phyloP scores from a whole-genome alignment of 37 sponge, comb jelly and placozoan species.

The Theonella swinhoei region DNA sequence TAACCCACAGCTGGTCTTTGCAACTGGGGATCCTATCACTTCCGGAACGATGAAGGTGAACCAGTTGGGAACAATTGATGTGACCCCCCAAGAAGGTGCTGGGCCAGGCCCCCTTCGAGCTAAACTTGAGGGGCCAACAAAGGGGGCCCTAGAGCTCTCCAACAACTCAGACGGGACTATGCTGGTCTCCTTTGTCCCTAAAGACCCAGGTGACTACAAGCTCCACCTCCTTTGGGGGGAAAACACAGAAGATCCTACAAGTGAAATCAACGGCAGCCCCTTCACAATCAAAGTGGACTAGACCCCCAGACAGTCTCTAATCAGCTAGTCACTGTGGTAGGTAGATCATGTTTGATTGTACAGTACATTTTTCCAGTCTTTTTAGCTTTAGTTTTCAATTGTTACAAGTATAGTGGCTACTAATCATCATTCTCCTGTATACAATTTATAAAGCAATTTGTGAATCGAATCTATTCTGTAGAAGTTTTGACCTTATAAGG shows the following conservation, averaged over 20 bases:
- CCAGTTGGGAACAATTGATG: conserved; percentile 55
- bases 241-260: conserved; percentile 45
- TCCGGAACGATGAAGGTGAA: conserved; percentile 38
- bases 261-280: conserved; percentile 76
- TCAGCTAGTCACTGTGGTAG: neutral
- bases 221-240: conserved; percentile 85
- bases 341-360: neutral
- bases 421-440: too few species aligned
- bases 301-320: neutral
- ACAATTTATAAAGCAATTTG: too few species aligned
- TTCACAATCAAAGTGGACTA: conserved; percentile 67
- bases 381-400: neutral
- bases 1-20: conserved; percentile 59
- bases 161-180: conserved; percentile 57
- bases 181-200: conserved; percentile 75
- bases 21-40: conserved; percentile 60
- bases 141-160: conserved; percentile 72
- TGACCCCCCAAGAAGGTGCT: conserved; percentile 55
- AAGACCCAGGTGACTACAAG: conserved; percentile 71
- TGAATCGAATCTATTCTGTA: too few species aligned
- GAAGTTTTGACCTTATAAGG: too few species aligned
- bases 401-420: too few species aligned
- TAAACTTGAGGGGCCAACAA: conserved; percentile 74
- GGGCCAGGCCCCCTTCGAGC: conserved; percentile 89
- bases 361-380: neutral